Base-by-base conservation (phyloP, 2,888 invertebrate species). In the Xylocampa areola region DNA sequence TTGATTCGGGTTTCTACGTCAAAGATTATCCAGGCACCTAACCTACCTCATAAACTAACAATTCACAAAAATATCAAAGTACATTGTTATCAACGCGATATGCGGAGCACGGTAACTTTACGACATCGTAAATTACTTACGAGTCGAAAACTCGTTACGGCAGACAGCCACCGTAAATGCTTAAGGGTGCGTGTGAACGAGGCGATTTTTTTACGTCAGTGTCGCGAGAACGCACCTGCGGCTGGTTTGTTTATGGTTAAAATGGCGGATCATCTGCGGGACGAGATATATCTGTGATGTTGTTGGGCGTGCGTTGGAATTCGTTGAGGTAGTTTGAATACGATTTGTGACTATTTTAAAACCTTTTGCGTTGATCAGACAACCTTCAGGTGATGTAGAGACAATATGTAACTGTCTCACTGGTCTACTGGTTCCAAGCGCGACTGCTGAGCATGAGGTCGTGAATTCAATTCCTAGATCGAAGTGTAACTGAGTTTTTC, bases 101-200 rank as follows among this genome's bases (percentile, higher is more conserved):
- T 69, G 61, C 64, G 71, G 59, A 44, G 72, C 78, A 69, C 73
- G 77, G 69, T 49, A 70, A 73, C 66, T 87, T 91, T 91, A 91
- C 85, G 84, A 81, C 76, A 60, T 80, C 87, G 78, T 92, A 91
- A 92, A 91, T 92, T 90, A 91, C 87, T 80, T 79, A 82, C 81
- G 85, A 87, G 86, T 89, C 85, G 85, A 85, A 82, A 86, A 88
- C 88, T 92, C 92, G 89, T 92, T 90, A 75, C 59, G 57, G 7
- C 30, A 35, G 45, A 45, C 61, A 51, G 73, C 76, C 53, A 67
- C 72, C 55, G 72, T 55, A 37, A 69, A 74, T 61, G 72, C 53
- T 55, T 60, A 59, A 64, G 57, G 68, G 54, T 44, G 65, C 57
- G 61, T 64, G 30, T 51, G 41, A 55, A 70, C 19, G 13, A 19